A percentile compares a stretch with the other conserved stretches of the same genome.
Conservation (phyloP, 1,140 invertebrate genomes). For the Pemphigus obesinymphae region DNA sequence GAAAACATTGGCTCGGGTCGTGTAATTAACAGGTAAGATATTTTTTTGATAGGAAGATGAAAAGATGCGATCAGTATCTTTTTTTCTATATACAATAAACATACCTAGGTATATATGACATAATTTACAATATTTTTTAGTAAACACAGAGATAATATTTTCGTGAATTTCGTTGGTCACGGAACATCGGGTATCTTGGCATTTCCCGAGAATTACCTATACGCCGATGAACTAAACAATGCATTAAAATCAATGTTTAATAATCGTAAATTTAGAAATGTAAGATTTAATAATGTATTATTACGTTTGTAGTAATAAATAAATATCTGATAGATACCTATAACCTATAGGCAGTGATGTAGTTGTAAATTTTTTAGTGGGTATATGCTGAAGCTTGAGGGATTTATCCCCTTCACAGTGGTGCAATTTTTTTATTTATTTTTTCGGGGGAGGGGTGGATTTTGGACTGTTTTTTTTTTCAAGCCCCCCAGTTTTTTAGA, state of each 20-base stretch:
- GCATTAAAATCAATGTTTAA: conserved; percentile 53
- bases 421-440: no score
- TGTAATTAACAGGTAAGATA: conserved; percentile 42
- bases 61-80: background rate
- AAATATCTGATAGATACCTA: no score
- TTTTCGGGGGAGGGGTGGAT: no score
- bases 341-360: no score
- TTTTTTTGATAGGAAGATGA: background rate
- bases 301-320: no score
- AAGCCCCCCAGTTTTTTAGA: no score
- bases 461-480: no score
- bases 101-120: background rate
- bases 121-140: no score
- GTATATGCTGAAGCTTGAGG: no score
- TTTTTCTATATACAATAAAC: background rate
- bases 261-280: conserved; percentile 49
- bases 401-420: no score
- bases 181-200: conserved; percentile 58
- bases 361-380: no score
- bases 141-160: conserved; percentile 58
- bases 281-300: background rate
- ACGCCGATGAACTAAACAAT: conserved; percentile 47
- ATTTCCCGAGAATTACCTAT: conserved; percentile 53
- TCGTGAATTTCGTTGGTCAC: conserved; percentile 65
- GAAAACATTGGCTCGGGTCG: conserved; percentile 14